Evolutionary conservation across 2,888 invertebrate genomes (phyloP), one percentile per base, ranked within the genome.

Genomic region (Mesopsocus fuscifrons): DNA sequence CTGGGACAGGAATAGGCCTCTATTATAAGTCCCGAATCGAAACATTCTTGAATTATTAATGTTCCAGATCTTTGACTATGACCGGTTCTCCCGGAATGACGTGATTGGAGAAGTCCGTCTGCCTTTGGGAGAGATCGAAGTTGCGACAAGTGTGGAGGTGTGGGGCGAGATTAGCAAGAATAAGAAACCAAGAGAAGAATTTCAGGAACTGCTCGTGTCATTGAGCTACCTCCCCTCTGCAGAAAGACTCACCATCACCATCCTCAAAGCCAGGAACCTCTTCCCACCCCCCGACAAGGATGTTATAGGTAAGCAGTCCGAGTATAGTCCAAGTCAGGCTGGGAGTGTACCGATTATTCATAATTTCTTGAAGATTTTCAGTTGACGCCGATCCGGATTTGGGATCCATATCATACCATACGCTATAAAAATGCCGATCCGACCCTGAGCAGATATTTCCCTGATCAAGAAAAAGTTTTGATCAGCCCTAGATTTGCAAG

Each of bases 181-280:
- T 53, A 76, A 77, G 51, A 79, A 83, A 53, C 83, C 83, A 1
- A 78, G 77, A 2, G 83, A 83, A 54, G 82, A 83, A 57, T 63
- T 78, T 45, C 84, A 84, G 43, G 87, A 91, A 57, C 64, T 91
- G 21, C 63, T 87, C 48, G 65, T 89, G 42, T 87, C 88, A 1
- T 64, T 89, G 21, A 87, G 85, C 48, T 91, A 87, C 60, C 64
- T 91, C 50, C 87, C 88, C 11, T 87, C 84, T 44, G 88, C 88
- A 2, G 87, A 87, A 58, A 67, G 87, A 42, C 68, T 88, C 16
- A 87, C 87, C 0, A 77, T 87, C 4, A 79, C 79, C 2, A 71
- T 87, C 17, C 66, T 83, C 58, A 85, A 87, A 60, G 89, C 88
- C 3, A 71, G 83, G 52, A 88, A 89, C 59, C 42, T 30, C 17